Evolutionary conservation across 2,113 vertebrate genomes (phyloP), one percentile per base, ranked within the genome.

Genomic region (Uria lomvia): DNA sequence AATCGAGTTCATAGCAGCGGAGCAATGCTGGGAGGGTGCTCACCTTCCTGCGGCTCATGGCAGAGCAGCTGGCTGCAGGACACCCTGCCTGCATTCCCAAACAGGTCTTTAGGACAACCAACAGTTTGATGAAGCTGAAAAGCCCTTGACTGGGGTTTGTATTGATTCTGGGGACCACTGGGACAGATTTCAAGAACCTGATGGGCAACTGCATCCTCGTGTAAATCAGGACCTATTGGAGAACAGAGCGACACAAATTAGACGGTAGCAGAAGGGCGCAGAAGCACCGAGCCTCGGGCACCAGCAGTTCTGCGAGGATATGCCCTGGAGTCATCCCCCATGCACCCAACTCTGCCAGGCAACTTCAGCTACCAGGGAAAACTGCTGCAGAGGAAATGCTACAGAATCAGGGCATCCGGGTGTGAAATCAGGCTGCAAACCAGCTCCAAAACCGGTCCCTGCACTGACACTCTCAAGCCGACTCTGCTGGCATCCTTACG

Each of bases 221-320:
- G 27, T 24, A 12, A 34, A 43, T 62, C n/a, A 38, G 42, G 47
- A 76, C 20, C 29, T 45, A 1, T 0, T 32, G 81, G 71, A 15
- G 26, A 47, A 15, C 1, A 5, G 72, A 62, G 30, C 4, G 52
- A 4, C 29, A 38, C 8, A 6, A 15, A 24, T 5, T 29, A 29
- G 59, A 17, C 0, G 3, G 15, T 4, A 42, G 50, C 40, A 66
- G 82, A 38, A 52, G 34, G 59, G n/a, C 53, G 43, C 23, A 59
- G 88, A 42, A 81, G 67, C 40, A 32, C 6, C 0, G 0, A 52
- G 58, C 21, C 29, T 18, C 0, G 4, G 70, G 65, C 22, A 43
- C 1, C 59, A 23, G 62, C 63, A 58, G 42, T 3, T 78, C 43
- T 49, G 62, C 32, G 5, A 34, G 38, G 59, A 27, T 6, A 12